Conservation (phyloP, 2,797 vertebrate species). For the Anolis apletophallus region DNA sequence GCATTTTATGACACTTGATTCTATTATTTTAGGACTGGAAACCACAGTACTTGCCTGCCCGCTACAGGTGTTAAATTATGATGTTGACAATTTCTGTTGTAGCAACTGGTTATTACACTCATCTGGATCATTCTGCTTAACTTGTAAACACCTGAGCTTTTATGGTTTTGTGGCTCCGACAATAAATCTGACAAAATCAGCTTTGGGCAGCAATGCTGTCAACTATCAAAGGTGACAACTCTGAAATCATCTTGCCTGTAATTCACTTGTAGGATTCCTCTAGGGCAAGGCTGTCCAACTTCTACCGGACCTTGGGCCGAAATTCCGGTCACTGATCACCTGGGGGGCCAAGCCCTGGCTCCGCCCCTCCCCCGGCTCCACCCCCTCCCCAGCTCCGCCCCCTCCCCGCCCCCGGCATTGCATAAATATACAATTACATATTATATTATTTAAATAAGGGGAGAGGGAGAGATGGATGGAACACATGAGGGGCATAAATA, state of each 20-base stretch:
- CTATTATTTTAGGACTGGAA: background rate
- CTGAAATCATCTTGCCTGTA: background rate
- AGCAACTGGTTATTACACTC: background rate
- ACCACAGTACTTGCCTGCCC: background rate
- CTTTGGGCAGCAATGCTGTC: background rate
- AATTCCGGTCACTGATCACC: no score
- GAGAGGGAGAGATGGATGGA: no score
- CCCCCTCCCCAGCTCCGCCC: no score
- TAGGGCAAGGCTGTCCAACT: no score
- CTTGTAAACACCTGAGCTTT: background rate
- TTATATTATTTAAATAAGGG: no score
- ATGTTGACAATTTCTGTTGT: background rate
- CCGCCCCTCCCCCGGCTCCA: no score
- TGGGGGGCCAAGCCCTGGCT: no score
- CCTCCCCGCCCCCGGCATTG: no score
- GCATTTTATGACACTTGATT: background rate
- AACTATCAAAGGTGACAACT: background rate
- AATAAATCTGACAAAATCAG: background rate
- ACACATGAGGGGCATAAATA: no score
- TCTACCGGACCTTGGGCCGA: no score
- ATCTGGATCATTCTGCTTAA: background rate
- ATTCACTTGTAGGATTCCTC: background rate
- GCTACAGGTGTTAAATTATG: background rate
- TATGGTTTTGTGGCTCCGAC: background rate
- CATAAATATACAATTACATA: no score